Percentiles rank a stretch among this genome's conserved stretches.
Evolutionary conservation across 2,888 invertebrate genomes (phyloP).

Genomic region (Hyalella azteca): DNA sequence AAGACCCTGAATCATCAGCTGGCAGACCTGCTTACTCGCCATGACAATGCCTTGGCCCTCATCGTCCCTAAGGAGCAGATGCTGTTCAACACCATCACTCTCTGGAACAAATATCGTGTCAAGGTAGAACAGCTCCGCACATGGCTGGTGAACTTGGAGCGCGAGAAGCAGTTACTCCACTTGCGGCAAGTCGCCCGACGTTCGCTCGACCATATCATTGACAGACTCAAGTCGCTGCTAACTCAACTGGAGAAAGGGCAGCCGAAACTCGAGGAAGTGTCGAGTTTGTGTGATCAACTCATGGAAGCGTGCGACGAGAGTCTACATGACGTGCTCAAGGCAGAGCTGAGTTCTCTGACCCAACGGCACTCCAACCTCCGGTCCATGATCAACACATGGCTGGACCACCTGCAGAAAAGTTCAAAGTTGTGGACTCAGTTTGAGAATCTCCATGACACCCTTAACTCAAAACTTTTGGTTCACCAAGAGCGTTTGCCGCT

Average conservation of each 20-base stretch:
- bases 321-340: constrained; percentile 52
- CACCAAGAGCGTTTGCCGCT: constrained; percentile 45
- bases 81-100: constrained; percentile 46
- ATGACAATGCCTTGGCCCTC: constrained; percentile 47
- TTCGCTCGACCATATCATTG: constrained; percentile 60
- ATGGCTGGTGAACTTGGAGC: constrained; percentile 54
- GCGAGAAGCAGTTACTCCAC: constrained; percentile 56
- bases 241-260: constrained; percentile 66
- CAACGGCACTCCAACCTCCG: constrained; percentile 54
- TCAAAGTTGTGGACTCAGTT: constrained; percentile 51
- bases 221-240: constrained; percentile 62
- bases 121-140: constrained; percentile 53
- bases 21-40: constrained; percentile 46
- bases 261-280: constrained; percentile 65
- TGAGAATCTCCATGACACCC: constrained; percentile 47
- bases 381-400: constrained; percentile 57
- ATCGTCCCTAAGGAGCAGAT: constrained; percentile 52
- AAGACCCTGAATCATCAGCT: constrained; percentile 47
- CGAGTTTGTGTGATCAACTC: constrained; percentile 66
- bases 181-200: constrained; percentile 55
- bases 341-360: constrained; percentile 50
- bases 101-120: constrained; percentile 56
- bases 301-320: constrained; percentile 53
- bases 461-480: constrained; percentile 43
- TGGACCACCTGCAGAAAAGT: constrained; percentile 65